phyloP scores from a whole-genome alignment of 1,140 invertebrate genomes.

The Caenorhabditis briggsae region DNA sequence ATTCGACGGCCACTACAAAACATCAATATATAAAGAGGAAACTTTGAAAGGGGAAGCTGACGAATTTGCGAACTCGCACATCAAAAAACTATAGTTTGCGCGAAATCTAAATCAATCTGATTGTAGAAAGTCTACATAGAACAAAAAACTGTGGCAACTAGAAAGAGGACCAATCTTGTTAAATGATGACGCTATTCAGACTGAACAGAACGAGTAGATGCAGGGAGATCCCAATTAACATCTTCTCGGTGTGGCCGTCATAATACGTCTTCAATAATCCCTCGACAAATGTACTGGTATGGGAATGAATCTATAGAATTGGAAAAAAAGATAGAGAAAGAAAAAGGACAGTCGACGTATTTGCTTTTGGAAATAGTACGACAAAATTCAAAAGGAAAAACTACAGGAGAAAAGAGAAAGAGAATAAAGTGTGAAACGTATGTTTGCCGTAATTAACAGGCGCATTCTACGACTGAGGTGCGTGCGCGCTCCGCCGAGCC shows the following conservation, averaged over 20 bases:
- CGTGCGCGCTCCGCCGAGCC: slow-evolving; percentile 38
- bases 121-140: no score
- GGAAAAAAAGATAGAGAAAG: background rate
- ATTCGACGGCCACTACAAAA: background rate
- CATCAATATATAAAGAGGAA: background rate
- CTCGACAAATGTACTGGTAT: background rate
- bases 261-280: background rate
- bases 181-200: background rate
- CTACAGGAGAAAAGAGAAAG: slow-evolving; percentile 12
- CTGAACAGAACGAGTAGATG: background rate
- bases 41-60: no score
- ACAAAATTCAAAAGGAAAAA: background rate
- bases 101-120: no score
- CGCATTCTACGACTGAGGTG: slow-evolving; percentile 29
- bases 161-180: background rate
- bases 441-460: slow-evolving; percentile 52
- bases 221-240: background rate
- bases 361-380: slow-evolving; percentile 9
- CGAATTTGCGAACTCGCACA: no score
- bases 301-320: background rate
- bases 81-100: no score
- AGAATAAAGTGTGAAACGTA: slow-evolving; percentile 51
- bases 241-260: background rate
- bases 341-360: background rate
- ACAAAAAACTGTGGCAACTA: background rate